Evolutionary conservation across 1,140 invertebrate genomes (phyloP), one percentile per base, ranked within the genome.

Genomic region (Euwallacea fornicatus): DNA sequence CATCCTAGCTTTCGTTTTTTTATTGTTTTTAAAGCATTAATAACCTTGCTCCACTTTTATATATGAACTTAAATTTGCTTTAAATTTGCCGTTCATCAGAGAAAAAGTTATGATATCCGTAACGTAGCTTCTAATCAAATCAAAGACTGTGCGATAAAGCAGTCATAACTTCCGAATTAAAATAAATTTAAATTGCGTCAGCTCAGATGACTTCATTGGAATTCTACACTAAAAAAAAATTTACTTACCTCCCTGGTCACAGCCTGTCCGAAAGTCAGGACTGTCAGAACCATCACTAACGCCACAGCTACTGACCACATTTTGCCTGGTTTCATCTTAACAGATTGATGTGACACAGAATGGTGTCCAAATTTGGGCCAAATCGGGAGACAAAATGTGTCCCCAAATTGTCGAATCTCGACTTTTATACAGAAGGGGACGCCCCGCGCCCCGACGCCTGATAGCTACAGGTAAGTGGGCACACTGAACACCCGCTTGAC

Each of bases 391-490:
- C 9, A 41, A 60, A 60, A 43, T 60, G 58, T 60, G 58, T 60
- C 16, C 9, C 58, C 58, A 63, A 63, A 44, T 50, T 8, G 44
- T 11, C 7, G 11, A 8, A 56, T 15, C 11, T 15, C 9, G 61
- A 63, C 43, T 63, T 63, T 63, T 63, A 63, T 63, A 60, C 9
- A 60, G 21, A 42, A 63, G 42, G 54, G 58, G 43, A 63, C 61
- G 61, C 42, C 43, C 43, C 61, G 61, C 61, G 10, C 15, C 42
- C 13, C 42, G 42, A 60, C 58, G 58, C 21, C 58, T 11, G 15
- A 63, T 46, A 63, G 43, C 42, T 11, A 63, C 13, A 50, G 61
- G 44, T 42, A 60, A 42, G 16, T 44, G 61, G 61, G 10, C 7
- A 16, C 46, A 16, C 44, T 16, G 61, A 42, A 56, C 10, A 56